Percentiles rank a stretch among this genome's conserved stretches.
These are phyloP conservation scores for Lepisosteus osseus DNA, from an alignment of 2,113 vertebrate genomes.

Conservation along the genomic window DNA sequence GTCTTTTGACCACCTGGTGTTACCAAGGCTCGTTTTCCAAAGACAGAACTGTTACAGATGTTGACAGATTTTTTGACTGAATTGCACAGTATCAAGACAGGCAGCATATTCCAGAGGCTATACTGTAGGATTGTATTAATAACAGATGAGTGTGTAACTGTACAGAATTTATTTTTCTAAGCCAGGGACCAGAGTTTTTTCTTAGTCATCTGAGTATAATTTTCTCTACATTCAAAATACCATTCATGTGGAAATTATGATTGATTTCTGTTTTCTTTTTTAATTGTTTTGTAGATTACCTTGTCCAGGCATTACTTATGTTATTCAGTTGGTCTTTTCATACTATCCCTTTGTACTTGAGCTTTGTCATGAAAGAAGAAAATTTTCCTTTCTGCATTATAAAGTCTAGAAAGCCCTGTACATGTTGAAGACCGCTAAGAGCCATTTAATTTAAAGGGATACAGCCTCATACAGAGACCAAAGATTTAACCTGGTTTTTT, in stretches of 20 bases:
- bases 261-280: neutral
- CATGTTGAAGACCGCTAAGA: too few species aligned
- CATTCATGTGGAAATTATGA: neutral
- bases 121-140: neutral
- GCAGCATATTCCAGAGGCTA: neutral
- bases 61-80: neutral
- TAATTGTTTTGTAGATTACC: neutral
- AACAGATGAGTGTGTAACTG: constrained; percentile 4
- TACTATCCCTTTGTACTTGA: too few species aligned
- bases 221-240: neutral
- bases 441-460: too few species aligned
- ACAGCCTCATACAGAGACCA: too few species aligned
- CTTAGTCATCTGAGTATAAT: neutral
- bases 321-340: too few species aligned
- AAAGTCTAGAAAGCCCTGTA: too few species aligned
- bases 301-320: neutral
- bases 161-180: neutral
- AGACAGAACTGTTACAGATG: constrained; percentile 1
- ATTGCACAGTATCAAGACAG: neutral
- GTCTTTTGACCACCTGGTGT: constrained; percentile 3
- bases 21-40: neutral
- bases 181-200: neutral
- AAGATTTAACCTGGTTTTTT: too few species aligned
- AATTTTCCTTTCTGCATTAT: too few species aligned
- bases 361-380: too few species aligned